Base-by-base conservation (phyloP, 2,888 invertebrate species). In the Galerucella pusilla region DNA sequence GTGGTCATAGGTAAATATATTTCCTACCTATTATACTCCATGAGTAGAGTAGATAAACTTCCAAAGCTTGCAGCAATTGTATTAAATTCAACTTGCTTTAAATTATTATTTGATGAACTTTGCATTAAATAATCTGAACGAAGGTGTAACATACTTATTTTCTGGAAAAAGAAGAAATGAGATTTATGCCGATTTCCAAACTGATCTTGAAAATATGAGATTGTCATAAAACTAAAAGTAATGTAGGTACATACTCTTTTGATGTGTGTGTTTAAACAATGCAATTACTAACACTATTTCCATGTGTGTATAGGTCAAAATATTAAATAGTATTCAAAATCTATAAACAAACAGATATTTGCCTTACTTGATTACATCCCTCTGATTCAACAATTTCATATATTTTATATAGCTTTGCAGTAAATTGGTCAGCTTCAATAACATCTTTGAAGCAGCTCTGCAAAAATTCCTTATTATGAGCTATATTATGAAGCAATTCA, bases 91-190 rank as follows among this genome's bases (percentile, higher is more conserved):
- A 76, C 76, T 63, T 76, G 76, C 57, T 76, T 76, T 85, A 94
- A 92, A 86, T 72, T 67, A 73, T 79, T 78, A 64, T 73, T 71
- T 42, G 61, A 67, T 57, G 70, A 72, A 65, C 87, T 88, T 88
- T 96, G 93, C 73, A 76, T 63, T 91, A 96, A 91, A 90, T 97
- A 98, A 91, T 98, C 98, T 83, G 97, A 96, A 83, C 98, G 93
- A 87, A 97, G 92, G 86, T 98, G 91, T 83, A 96, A 97, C 88
- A 97, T 90, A 88, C 93, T 92, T 85, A 93, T 82, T 75, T 89
- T 90, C 94, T 94, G 90, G 81, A 92, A 92, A 71, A 68, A 46
- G 9, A 54, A 12, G 35, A 66, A 61, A 49, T 25, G 4, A 52
- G n/a, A 45, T 49, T 42, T 46, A 2, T 42, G 35, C 7, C 7